These are phyloP conservation scores for Tachyglossus aculeatus DNA, from an alignment of 2,797 vertebrate species.

Conservation along the genomic window DNA sequence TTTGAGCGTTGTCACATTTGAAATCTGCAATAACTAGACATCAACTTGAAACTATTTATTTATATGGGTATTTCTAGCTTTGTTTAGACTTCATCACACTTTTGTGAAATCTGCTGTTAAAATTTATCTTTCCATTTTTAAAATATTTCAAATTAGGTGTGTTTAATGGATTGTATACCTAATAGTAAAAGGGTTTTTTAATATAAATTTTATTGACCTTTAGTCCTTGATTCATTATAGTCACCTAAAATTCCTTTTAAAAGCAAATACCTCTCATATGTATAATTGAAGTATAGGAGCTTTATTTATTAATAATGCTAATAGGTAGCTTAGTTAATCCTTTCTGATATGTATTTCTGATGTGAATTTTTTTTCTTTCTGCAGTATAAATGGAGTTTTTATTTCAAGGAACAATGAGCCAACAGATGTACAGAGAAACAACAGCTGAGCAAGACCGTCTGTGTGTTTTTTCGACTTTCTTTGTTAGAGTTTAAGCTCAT, in stretches of 20 bases:
- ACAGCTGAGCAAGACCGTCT: background rate
- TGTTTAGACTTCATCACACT: too few relatives aligned
- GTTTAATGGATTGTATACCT: slow-evolving; percentile 2
- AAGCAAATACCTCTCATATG: background rate
- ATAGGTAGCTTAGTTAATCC: slow-evolving; percentile 22
- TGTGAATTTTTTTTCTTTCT: background rate
- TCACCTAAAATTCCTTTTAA: background rate
- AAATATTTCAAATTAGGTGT: too few relatives aligned
- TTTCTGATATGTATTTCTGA: slow-evolving; percentile 6
- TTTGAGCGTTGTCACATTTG: too few relatives aligned
- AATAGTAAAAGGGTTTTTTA: slow-evolving; percentile 10
- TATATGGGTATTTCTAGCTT: too few relatives aligned
- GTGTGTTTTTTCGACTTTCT: background rate
- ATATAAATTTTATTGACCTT: slow-evolving; percentile 28
- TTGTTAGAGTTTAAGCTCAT: slow-evolving; percentile 25
- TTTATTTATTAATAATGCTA: slow-evolving; percentile 37
- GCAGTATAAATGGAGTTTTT: background rate
- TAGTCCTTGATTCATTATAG: slow-evolving; percentile 33
- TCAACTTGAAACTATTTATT: too few relatives aligned
- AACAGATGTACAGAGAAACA: background rate
- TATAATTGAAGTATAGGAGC: slow-evolving; percentile 33
- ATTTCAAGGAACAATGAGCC: background rate
- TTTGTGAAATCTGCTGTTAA: background rate
- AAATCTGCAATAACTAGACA: too few relatives aligned
- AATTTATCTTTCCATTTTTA: background rate